Evolutionary conservation across 64 coral and sea anemone species (phyloP), one percentile per base, ranked within the genome.

Genomic region (Acropora yongei): DNA sequence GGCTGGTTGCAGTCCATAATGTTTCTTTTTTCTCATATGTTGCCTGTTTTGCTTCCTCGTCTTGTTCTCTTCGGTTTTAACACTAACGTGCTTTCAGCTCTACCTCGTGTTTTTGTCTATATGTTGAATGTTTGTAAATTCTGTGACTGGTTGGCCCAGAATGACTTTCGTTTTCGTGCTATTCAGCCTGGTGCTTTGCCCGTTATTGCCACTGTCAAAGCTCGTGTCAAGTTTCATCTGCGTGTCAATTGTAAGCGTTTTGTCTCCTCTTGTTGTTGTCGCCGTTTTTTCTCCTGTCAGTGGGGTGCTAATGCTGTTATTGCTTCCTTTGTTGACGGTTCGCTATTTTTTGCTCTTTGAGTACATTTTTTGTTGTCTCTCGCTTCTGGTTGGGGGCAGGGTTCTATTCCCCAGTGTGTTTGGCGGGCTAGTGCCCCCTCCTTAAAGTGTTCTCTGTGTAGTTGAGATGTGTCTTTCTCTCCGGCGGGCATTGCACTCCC

Each of bases 41-140:
- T 30, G 7, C 19, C 16, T 19, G n/a, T n/a, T 51, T 1, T 69
- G 4, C 4, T 11, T 3, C 14, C 0, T 10, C 40, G 39, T 43
- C 80, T 65, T 65, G 53, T 65, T 4, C 55, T 83, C 16, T 83
- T 83, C 46, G 80, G 80, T 41, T 83, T 83, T 41, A 12, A 8
- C 17, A 1, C 46, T 8, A 48, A 4, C 0, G 78, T 53, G 47
- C 47, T 49, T 53, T 6, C 5, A 40, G 6, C 0, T 20, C 44
- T 80, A 6, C 78, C 78, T 17, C 46, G 18, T 2, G 58, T 50
- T n/a, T 50, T 80, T 80, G 6, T 80, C 11, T 58, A 75, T 11
- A 5, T 81, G 13, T 2, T 81, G 1, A 63, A 63, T 16, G 19
- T 61, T 5, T 60, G 50, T 8, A 81, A 81, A 18, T 81, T 81